Evolutionary conservation across 2,113 vertebrate species (phyloP).

Genomic region (Rhadina sibilatrix): DNA sequence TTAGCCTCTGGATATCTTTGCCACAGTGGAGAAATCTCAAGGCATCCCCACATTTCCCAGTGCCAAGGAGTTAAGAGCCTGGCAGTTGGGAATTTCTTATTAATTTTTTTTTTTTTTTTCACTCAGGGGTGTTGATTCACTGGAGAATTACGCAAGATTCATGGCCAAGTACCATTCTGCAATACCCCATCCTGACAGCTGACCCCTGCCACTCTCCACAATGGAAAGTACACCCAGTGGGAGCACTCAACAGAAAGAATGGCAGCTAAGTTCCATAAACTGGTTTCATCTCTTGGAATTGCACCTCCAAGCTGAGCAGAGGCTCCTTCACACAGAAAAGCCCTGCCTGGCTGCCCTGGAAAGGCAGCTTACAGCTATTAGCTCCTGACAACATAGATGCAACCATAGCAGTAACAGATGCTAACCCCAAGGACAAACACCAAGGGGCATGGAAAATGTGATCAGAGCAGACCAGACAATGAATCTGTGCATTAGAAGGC

Average conservation of each 20-base stretch:
- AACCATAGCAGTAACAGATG: neutral
- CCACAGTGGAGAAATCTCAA: neutral
- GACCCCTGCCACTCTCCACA: neutral
- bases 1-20: neutral
- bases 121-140: neutral
- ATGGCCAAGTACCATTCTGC: neutral
- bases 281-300: neutral
- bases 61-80: neutral
- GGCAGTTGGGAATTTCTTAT: neutral
- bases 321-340: accelerated
- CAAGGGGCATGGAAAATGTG: neutral
- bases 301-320: neutral
- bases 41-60: neutral
- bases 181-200: neutral
- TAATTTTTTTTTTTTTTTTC: neutral
- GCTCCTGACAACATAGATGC: neutral
- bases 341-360: neutral
- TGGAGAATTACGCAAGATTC: neutral
- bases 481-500: neutral
- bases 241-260: neutral
- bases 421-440: neutral
- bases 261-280: neutral
- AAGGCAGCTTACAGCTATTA: neutral
- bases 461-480: neutral
- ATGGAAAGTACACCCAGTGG: neutral